Evolutionary conservation across 2,113 vertebrate genomes (phyloP), one percentile per base, ranked within the genome.

Genomic region (Columba livia): DNA sequence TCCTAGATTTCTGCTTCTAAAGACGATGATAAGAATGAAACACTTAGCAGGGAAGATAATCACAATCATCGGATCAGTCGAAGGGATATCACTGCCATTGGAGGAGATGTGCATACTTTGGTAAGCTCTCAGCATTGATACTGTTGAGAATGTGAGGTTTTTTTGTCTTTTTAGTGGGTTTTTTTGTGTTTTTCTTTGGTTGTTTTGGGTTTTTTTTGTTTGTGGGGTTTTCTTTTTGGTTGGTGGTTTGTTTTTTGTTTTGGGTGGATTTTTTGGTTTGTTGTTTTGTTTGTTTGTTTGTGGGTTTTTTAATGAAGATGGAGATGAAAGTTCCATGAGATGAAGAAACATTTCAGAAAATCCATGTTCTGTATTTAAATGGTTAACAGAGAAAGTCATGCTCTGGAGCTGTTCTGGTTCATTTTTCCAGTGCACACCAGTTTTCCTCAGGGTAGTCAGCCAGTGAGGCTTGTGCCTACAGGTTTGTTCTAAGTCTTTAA

Each of bases 91-190:
- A 70, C 96, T 62, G 95, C 97, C 3, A 3, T 47, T 2, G 98
- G 98, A 91, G 98, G 93, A 12, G 97, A 98, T 1, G 81, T 99
- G 90, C 98, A 99, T 32, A 98, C 97, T 51, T 97, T 99, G 98
- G 99, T 99, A 98, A 97, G 96, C 31, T 80, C 57, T 53, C 51
- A 36, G 73, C 36, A 3, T 9, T 36, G 11, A 9, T 56, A 21
- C 44, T 47, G 44, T 47, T 47, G 44, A 47, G 44, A 19, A 47
- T 47, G 44, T 18, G 44, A 18, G 8, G 18, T 9, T 19, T 47
- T 16, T 44, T 44, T 42, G 42, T 44, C 40, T 40, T 40, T 44
- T 47, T 19, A 18, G 44, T 47, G 44, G 17, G 44, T 47, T 47
- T 47, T 47, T 47, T 47, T 18, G 9, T 47, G 17, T 17, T 44